Conservation (phyloP, 1,140 invertebrate species). For the Idris sp. region DNA sequence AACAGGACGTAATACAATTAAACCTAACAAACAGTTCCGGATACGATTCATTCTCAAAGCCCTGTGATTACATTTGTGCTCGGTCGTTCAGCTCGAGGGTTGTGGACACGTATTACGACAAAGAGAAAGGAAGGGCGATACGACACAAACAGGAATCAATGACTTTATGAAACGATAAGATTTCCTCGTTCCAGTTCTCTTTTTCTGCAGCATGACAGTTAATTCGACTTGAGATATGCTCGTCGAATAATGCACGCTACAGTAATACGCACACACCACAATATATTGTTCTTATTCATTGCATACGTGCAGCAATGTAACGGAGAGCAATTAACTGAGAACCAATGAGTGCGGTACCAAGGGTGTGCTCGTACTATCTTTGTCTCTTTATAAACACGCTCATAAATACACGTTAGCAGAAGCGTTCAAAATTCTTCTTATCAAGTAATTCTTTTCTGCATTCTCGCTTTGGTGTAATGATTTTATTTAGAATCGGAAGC, state of each 20-base stretch:
- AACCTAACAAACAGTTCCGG: slow-evolving; percentile 60
- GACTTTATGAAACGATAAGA: slow-evolving; percentile 59
- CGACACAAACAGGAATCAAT: slow-evolving; percentile 48
- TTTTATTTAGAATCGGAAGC: slow-evolving; percentile 35
- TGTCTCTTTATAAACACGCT: slow-evolving; percentile 43
- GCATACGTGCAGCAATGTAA: slow-evolving; percentile 58
- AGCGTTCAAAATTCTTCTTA: slow-evolving; percentile 54
- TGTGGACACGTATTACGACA: slow-evolving; percentile 47
- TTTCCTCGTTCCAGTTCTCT: slow-evolving; percentile 62
- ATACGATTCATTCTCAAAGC: slow-evolving; percentile 54
- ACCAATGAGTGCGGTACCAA: slow-evolving; percentile 46
- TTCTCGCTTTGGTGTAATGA: slow-evolving; percentile 21
- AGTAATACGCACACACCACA: slow-evolving; percentile 52
- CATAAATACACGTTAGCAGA: slow-evolving; percentile 49
- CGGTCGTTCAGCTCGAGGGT: slow-evolving; percentile 29
- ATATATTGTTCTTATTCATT: slow-evolving; percentile 62
- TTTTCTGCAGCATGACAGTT: slow-evolving; percentile 35
- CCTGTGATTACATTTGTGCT: slow-evolving; percentile 9
- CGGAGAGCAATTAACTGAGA: slow-evolving; percentile 61
- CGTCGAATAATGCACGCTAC: slow-evolving; percentile 49
- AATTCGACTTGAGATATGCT: slow-evolving; percentile 40
- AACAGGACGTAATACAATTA: slow-evolving; percentile 60
- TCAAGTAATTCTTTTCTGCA: slow-evolving; percentile 26
- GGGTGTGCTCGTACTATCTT: slow-evolving; percentile 44
- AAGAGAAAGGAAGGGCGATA: slow-evolving; percentile 36